Evolutionary conservation across 2,797 vertebrate genomes (phyloP), one percentile per base, ranked within the genome.

Genomic region (Apogon talboti): DNA sequence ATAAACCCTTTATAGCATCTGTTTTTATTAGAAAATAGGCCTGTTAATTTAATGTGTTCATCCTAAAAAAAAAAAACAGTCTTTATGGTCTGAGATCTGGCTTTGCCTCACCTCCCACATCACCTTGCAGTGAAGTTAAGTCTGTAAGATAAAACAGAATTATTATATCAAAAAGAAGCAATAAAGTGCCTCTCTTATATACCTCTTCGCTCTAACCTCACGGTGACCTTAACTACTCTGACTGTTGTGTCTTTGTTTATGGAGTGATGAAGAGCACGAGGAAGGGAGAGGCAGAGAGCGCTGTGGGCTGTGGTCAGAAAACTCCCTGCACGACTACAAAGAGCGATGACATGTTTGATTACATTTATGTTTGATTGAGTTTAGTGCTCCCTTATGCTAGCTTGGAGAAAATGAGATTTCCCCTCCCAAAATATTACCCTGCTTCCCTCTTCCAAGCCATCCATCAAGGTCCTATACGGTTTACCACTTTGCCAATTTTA

Each of bases 351-450:
- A 89, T 89, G 84, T 89, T 89, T 92, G 90, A 92, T 91, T 92
- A 87, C 83, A 90, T 92, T 89, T 88, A 87, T 83, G 79, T 92
- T 87, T 91, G 88, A 92, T 88, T 84, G 82, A 81, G 88, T 91
- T 89, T 89, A 88, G 66, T 80, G 87, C 80, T 90, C 88, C 91
- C 89, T 79, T 76, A 82, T 89, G 88, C 82, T 89, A 85, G 73
- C 83, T 84, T 84, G 68, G 81, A 85, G 89, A 88, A 92, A 91
- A 92, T 92, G 49, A 89, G 87, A 92, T 92, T 92, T 91, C 70
- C 74, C 76, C 83, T 88, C 81, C 81, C 79, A 82, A 91, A 89
- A 91, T 86, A 90, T 85, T 83, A 87, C 83, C 69, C 61, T 71
- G 75, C 74, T 75, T 83, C 68, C 47, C 48, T 81, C 67, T 72